Base-by-base conservation (phyloP, 2,888 invertebrate genomes). In the Tachina lurida region DNA sequence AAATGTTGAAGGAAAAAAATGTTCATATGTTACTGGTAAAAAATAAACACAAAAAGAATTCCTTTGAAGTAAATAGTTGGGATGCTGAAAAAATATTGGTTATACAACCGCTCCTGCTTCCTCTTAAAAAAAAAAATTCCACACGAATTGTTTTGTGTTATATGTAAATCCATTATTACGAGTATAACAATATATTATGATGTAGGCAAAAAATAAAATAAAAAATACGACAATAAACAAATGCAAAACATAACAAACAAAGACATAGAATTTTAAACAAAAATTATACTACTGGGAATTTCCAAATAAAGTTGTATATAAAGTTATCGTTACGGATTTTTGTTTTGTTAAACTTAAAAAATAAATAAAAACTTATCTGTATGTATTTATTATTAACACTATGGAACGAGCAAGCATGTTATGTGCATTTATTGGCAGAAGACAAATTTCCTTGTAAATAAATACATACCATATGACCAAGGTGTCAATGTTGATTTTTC, bases 201-300 rank as follows among this genome's bases (percentile, higher is more conserved):
- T 60, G 52, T 49, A 63, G 62, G 62, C 49, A 13, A 17, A 65
- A 65, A n/a, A n/a, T n/a, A n/a, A 60, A 60, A 10, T 17, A 49
- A 9, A 19, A 73, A 73, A 73, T 7, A 7, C 31, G 7, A 7
- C 5, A 31, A 31, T 7, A 31, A 31, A 31, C 0, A 31, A 31
- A 31, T 31, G 4, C 31, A 31, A 31, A 31, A 31, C 31, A 45
- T 12, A 76, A 47, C 52, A 54, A 60, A 58, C 68, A 47, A 41
- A 77, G 41, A 71, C 65, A 65, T 22, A 83, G 43, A 60, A 67
- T 77, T 58, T 77, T 77, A 43, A n/a, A 71, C 67, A 67, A 77
- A 77, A 70, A 82, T 83, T 83, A 65, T 73, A 73, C 77, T 56
- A 67, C 43, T 17, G 83, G 77, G 83, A 73, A 77, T 83, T 83